Evolutionary conservation across 2,888 invertebrate genomes (phyloP), one percentile per base, ranked within the genome.

Genomic region (Lasioglossum calceatum): DNA sequence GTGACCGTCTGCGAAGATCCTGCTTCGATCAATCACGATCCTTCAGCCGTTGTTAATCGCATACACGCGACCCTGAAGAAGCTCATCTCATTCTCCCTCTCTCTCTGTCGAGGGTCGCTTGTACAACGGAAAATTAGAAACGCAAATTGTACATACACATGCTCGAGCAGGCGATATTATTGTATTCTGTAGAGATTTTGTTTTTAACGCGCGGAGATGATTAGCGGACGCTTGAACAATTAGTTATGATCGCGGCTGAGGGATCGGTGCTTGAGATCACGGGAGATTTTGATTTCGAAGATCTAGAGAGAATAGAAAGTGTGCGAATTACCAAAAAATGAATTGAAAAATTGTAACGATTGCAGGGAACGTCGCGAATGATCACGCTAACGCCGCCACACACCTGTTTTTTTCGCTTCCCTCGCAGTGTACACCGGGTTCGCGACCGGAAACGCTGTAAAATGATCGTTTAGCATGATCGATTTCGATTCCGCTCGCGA

Each of bases 401-500:
- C 88, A 91, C 87, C 91, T 92, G 87, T 90, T 89, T 92, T 67
- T 47, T 91, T 91, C 86, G 91, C 88, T 92, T 93, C 91, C 92
- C 87, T 92, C 90, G 92, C 92, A 92, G 87, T 91, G 91, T 91
- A 36, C 36, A 92, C 90, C 58, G 90, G 89, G 89, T 86, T 82
- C 88, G 84, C 89, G 79, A 82, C 64, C 71, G 82, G 50, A n/a
- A 8, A 44, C 47, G 71, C 23, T 10, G 0, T 3, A 10, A 12
- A 58, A 58, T n/a, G 58, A 58, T 58, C 58, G 58, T 58, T 58
- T 58, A n/a, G n/a, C 58, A 58, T n/a, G 58, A 58, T 58, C 58
- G 19, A 10, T 23, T 58, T 23, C 72, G 81, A 73, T 77, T 77
- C 89, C 84, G 76, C 39, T 83, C 78, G 87, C 85, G 87, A 80